Percentiles rank a stretch among this genome's conserved stretches.
Evolutionary conservation across 2,888 invertebrate species (phyloP).

Genomic region (Ernsta delagoae): DNA sequence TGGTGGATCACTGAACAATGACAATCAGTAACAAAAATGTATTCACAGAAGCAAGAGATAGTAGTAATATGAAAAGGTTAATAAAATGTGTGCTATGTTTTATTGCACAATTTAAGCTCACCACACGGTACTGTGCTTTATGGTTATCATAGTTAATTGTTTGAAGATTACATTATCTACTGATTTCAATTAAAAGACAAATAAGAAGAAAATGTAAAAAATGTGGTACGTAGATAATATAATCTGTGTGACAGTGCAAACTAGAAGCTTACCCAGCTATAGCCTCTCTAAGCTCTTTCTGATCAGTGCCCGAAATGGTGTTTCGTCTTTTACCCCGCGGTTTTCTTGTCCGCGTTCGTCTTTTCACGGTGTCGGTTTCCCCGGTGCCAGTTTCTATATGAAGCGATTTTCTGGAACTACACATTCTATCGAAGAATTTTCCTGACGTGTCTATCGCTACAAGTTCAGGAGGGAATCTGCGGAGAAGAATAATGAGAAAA

Average conservation of each 20-base stretch:
- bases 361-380: constrained; percentile 87
- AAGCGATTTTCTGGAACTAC: constrained; percentile 92
- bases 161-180: constrained; percentile 73
- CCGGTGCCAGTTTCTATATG: constrained; percentile 79
- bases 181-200: neutral
- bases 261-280: constrained; percentile 91
- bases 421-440: constrained; percentile 94
- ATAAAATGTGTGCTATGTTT: constrained; percentile 61
- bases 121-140: constrained; percentile 76
- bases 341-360: constrained; percentile 89
- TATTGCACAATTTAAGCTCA: constrained; percentile 67
- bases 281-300: constrained; percentile 94
- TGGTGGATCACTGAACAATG: constrained; percentile 61
- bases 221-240: constrained; percentile 58
- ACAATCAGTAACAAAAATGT: constrained; percentile 76
- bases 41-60: constrained; percentile 80
- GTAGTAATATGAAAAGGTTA: constrained; percentile 72
- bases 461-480: constrained; percentile 94
- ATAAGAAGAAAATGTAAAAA: no score
- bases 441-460: constrained; percentile 96
- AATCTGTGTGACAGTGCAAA: constrained; percentile 74
- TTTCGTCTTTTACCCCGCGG: constrained; percentile 94
- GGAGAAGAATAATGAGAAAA: no score
- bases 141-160: constrained; percentile 69
- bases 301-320: constrained; percentile 95